phyloP scores from a whole-genome alignment of 2,888 invertebrate genomes.

The Opisthograptis luteolata region DNA sequence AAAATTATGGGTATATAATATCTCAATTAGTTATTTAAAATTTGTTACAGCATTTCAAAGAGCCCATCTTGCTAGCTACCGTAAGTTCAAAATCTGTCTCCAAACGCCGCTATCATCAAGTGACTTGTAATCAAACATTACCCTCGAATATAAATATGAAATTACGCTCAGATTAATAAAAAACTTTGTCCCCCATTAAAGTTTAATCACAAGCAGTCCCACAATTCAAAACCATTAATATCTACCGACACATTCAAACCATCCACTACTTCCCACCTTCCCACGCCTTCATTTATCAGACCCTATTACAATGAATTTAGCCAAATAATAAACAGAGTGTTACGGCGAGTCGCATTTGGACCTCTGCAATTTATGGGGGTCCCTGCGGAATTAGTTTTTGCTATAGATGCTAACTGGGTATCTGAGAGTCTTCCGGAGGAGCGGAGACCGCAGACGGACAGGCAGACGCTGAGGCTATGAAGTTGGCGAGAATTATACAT shows the following conservation, averaged over 20 bases:
- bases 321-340: conserved; percentile 40
- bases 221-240: not conserved
- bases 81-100: no score
- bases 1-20: no score
- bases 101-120: no score
- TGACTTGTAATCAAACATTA: no score
- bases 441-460: conserved; percentile 50
- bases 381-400: conserved; percentile 76
- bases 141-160: no score
- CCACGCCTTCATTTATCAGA: conserved; percentile 31
- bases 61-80: no score
- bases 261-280: conserved; percentile 8
- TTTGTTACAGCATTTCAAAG: no score
- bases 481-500: conserved; percentile 33
- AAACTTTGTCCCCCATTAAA: no score
- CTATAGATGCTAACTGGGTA: conserved; percentile 48
- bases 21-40: no score
- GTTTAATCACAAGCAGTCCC: no score
- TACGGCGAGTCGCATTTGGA: conserved; percentile 38
- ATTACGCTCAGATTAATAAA: no score
- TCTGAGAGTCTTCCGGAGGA: conserved; percentile 48
- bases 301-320: conserved; percentile 36
- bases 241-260: not conserved
- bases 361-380: conserved; percentile 61
- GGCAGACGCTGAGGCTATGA: conserved; percentile 45